Conservation (phyloP, 1,140 invertebrate genomes). For the Camponotus floridanus region DNA sequence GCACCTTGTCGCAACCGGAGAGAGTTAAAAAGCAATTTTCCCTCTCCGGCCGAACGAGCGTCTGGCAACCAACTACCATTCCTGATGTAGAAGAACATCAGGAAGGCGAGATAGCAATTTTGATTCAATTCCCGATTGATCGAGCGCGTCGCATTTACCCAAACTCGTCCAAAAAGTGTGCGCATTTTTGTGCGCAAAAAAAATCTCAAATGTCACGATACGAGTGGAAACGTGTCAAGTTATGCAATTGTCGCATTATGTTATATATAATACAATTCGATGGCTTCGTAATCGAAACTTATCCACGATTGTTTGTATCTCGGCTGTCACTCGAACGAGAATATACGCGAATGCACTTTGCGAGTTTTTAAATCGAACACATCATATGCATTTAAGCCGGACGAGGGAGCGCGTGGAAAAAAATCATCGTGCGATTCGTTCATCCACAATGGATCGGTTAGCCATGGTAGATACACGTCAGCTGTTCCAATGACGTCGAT, state of each 20-base stretch:
- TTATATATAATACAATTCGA: background rate
- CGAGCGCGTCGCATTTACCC: conserved; percentile 33
- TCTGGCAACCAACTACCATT: conserved; percentile 49
- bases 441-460: conserved; percentile 82
- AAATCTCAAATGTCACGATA: background rate
- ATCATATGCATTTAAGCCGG: background rate
- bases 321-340: background rate
- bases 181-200: background rate
- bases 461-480: conserved; percentile 77
- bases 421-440: conserved; percentile 68
- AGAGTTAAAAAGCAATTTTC: conserved; percentile 81
- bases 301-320: conserved; percentile 3
- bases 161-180: background rate
- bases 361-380: conserved; percentile 37
- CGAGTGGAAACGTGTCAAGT: background rate
- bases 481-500: conserved; percentile 78
- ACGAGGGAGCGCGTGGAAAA: conserved; percentile 65
- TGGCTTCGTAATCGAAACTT: background rate
- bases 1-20: conserved; percentile 56
- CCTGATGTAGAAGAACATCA: background rate
- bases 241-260: background rate
- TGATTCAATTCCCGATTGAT: conserved; percentile 71
- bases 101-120: conserved; percentile 71
- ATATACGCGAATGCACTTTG: conserved; percentile 30
- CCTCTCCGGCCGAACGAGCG: conserved; percentile 66